Base-by-base conservation (phyloP, 2,888 invertebrate species). In the Cephonodes hylas region DNA sequence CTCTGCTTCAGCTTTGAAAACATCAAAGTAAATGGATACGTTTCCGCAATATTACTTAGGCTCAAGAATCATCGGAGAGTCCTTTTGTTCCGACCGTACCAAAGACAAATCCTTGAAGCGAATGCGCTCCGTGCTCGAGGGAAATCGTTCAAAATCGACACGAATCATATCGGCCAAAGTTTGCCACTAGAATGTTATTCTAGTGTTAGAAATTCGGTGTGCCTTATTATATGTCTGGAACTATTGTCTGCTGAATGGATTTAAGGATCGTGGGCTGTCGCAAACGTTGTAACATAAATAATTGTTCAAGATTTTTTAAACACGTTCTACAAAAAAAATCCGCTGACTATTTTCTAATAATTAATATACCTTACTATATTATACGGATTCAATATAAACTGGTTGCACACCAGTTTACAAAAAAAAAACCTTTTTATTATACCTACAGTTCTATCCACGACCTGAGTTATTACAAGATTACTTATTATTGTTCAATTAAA, bases 131-230 rank as follows among this genome's bases (percentile, higher is more conserved):
- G 20, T 10, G 13, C 57, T 46, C 58, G 34, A 23, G 58, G 45
- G 45, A 61, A 58, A 58, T 61, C 61, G 34, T 46, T 58, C 57
- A 38, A 57, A 57, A 61, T 57, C 56, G 25, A 25, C 57, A 25
- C 42, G 46, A 58, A 61, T 48, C 42, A 45, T 22, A 58, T 57
- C 46, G 18, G 18, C 23, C 23, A 31, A 45, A 61, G 13, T 46
- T 45, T 38, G 31, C 31, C 53, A 59, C 25, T 59, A 31, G 25
- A 46, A 58, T 46, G 45, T 58, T 58, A 34, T 56, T 46, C 45
- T 46, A 58, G 46, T 22, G 23, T 38, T 42, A 53, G 38, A 27
- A 48, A 23, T 53, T 25, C 25, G 18, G 25, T 18, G 25, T 53
- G 48, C 8, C 42, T 42, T 53, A 13, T n/a, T n/a, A n/a, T n/a